These are phyloP conservation scores for Echeneis naucrates DNA, from an alignment of 2,797 vertebrate genomes.

Conservation along the genomic window DNA sequence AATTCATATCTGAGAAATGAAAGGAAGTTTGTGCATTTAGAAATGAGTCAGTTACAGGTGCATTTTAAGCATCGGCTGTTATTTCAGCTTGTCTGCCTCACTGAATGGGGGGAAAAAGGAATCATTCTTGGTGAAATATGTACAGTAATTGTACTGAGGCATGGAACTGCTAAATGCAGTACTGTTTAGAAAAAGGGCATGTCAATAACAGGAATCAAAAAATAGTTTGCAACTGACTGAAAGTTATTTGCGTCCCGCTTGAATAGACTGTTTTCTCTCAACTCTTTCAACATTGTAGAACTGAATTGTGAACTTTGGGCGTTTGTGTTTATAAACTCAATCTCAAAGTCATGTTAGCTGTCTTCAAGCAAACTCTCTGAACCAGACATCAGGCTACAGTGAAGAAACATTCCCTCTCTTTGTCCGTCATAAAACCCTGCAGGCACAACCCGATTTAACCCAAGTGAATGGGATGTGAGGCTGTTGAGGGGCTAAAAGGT, in stretches of 20 bases:
- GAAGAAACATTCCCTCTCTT: constrained; percentile 54
- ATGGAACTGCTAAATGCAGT: constrained; percentile 14
- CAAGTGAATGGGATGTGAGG: constrained; percentile 78
- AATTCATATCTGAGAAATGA: background rate
- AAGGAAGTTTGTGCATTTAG: background rate
- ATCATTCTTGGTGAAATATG: constrained; percentile 17
- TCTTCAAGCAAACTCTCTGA: constrained; percentile 15
- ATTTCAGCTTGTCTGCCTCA: constrained; percentile 2
- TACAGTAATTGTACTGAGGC: constrained; percentile 10
- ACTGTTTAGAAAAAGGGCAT: constrained; percentile 19
- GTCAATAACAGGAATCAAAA: constrained; percentile 30
- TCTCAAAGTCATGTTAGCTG: constrained; percentile 4
- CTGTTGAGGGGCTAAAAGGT: constrained; percentile 79
- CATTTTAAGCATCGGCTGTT: background rate
- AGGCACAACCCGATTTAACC: constrained; percentile 72
- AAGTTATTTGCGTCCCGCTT: background rate
- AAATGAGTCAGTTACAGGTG: background rate
- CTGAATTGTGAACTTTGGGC: too few relatives aligned
- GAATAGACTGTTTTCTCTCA: background rate
- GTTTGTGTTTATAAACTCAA: too few relatives aligned
- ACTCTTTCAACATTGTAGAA: constrained; percentile 20
- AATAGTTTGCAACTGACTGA: constrained; percentile 3
- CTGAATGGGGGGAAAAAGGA: constrained; percentile 11
- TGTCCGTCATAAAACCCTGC: constrained; percentile 64
- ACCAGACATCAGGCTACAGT: constrained; percentile 59